These are phyloP conservation scores for Corythoichthys intestinalis DNA, from an alignment of 2,113 vertebrate genomes.

Conservation along the genomic window DNA sequence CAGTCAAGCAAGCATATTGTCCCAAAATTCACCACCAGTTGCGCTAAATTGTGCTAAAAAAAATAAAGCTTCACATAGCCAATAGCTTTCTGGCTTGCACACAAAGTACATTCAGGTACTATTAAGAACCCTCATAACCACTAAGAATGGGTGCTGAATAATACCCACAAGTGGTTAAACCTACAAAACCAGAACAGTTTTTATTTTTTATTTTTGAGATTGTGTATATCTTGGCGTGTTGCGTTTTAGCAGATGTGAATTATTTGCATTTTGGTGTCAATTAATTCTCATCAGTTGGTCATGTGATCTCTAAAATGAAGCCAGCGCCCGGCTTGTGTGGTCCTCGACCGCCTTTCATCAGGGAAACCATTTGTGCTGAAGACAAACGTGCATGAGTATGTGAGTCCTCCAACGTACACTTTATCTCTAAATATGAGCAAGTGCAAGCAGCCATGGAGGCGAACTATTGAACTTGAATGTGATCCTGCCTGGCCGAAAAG, in stretches of 20 bases:
- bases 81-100: too few species aligned
- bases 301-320: conserved; percentile 33
- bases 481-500: conserved; percentile 47
- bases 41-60: conserved; percentile 19
- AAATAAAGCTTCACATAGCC: too few species aligned
- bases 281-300: conserved; percentile 56
- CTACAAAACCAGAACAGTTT: too few species aligned
- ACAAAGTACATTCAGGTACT: too few species aligned
- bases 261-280: conserved; percentile 60
- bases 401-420: conserved; percentile 52
- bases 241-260: conserved; percentile 48
- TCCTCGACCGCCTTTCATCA: conserved; percentile 46
- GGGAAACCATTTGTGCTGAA: conserved; percentile 63
- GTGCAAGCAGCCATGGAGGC: conserved; percentile 39
- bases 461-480: conserved; percentile 77
- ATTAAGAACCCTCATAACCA: too few species aligned
- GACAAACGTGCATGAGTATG: conserved; percentile 57
- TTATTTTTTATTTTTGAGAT: too few species aligned
- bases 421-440: conserved; percentile 51
- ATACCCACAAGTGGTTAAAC: too few species aligned
- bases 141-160: too few species aligned
- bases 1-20: neutral
- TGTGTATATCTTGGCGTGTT: conserved; percentile 7
- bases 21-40: conserved; percentile 52
- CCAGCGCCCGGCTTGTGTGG: conserved; percentile 69